Conservation (phyloP, 2,113 vertebrate genomes). For the Mormoops blainvillei region DNA sequence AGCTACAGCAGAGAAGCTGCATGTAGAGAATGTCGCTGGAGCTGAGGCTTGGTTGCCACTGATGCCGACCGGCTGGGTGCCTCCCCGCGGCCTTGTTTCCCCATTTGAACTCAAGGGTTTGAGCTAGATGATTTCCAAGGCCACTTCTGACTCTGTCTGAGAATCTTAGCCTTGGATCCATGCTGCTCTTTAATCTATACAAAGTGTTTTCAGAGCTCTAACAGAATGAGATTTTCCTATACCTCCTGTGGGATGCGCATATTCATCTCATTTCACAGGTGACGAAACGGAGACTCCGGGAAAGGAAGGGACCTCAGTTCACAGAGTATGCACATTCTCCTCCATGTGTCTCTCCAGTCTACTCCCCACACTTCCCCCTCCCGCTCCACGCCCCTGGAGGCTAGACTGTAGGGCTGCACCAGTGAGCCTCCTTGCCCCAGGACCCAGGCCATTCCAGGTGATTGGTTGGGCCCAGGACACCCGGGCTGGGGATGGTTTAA, state of each 20-base stretch:
- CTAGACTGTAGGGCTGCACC: background rate
- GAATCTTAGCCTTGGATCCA: background rate
- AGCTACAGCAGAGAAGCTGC: background rate
- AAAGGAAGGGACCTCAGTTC: background rate
- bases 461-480: background rate
- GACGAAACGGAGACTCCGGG: background rate
- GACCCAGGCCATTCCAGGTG: background rate
- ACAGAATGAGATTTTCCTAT: background rate
- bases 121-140: background rate
- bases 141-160: background rate
- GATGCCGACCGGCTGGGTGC: background rate
- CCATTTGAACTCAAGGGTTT: background rate
- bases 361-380: background rate
- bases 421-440: background rate
- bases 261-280: background rate
- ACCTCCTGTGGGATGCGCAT: background rate
- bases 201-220: background rate
- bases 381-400: background rate
- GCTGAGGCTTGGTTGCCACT: background rate
- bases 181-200: background rate
- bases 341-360: background rate
- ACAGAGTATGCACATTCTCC: background rate
- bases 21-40: background rate
- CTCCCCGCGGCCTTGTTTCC: background rate
- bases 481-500: too few species aligned